These are phyloP conservation scores for Chrosomus eos DNA, from an alignment of 2,797 vertebrate genomes.

Conservation along the genomic window DNA sequence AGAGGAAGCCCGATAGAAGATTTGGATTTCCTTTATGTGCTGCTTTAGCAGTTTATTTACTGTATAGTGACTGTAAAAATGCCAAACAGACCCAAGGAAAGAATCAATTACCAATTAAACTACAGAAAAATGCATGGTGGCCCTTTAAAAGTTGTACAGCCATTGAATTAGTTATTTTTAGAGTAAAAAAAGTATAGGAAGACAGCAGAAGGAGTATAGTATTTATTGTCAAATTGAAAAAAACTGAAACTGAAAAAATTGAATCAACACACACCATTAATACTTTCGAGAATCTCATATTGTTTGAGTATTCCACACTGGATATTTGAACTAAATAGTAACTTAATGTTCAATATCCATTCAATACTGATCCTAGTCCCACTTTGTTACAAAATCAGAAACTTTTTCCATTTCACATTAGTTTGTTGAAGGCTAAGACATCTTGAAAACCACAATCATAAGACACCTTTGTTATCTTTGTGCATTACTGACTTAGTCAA, in stretches of 20 bases:
- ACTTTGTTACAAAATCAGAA: not conserved
- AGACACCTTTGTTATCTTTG: not conserved
- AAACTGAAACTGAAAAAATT: not conserved
- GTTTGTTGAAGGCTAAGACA: not conserved
- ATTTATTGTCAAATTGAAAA: no score
- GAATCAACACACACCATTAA: not conserved
- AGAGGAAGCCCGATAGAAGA: not conserved
- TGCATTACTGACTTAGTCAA: not conserved
- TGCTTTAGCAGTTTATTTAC: slow-evolving; percentile 8
- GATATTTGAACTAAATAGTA: not conserved
- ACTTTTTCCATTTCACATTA: not conserved
- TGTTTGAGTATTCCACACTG: not conserved
- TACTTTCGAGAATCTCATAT: not conserved
- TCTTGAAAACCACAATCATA: not conserved
- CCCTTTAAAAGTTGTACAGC: not conserved
- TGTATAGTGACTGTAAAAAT: not conserved
- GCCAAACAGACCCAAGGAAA: not conserved
- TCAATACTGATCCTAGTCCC: not conserved
- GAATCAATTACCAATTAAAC: not conserved
- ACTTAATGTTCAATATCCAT: not conserved
- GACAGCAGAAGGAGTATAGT: not conserved
- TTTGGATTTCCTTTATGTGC: not conserved
- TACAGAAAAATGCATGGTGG: not conserved
- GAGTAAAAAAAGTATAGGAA: not conserved
- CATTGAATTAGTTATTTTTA: not conserved